Evolutionary conservation across 2,113 vertebrate genomes (phyloP), one percentile per base, ranked within the genome.

Genomic region (Oncorhynchus kisutch): DNA sequence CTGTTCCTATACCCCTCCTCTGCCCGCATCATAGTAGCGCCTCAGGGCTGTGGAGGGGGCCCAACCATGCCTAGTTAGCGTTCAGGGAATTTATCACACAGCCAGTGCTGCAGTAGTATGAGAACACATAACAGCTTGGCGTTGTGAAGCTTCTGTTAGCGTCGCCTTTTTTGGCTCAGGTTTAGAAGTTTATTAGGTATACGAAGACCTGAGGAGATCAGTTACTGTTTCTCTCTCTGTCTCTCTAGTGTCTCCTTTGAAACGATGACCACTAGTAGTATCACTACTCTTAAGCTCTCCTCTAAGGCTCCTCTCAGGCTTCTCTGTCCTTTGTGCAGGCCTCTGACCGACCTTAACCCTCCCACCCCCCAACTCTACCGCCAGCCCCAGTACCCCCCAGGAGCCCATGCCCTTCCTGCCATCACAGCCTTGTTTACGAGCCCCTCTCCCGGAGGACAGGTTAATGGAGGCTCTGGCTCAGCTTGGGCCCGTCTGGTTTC

Each of bases 401-500:
- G n/a, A 22, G 79, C 68, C 68, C 72, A 45, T 27, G 39, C 25
- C 74, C 82, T 86, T 89, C 86, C 85, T 89, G 87, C 83, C 86
- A 82, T 86, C 84, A 71, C 2, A 2, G 76, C 78, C 87, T 84
- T 87, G 84, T 92, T 91, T 91, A 92, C 34, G 91, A 91, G 87
- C 76, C 77, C 87, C 80, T 91, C 78, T 78, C 73, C 85, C 89
- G 87, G 81, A 84, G 79, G 87, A 87, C 84, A 87, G 89, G 85
- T 90, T 90, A 88, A 89, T 89, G 79, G 82, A 89, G 79, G 83
- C 84, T 77, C 88, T 87, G 86, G 90, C 84, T 88, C 80, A 54
- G 73, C 81, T 90, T 87, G 81, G 86, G 84, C 77, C 76, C 65
- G 85, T 83, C 91, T 93, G 92, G 78, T 91, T 93, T 82, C 82